phyloP scores from a whole-genome alignment of 2,797 vertebrate genomes.

The Pterois miles region DNA sequence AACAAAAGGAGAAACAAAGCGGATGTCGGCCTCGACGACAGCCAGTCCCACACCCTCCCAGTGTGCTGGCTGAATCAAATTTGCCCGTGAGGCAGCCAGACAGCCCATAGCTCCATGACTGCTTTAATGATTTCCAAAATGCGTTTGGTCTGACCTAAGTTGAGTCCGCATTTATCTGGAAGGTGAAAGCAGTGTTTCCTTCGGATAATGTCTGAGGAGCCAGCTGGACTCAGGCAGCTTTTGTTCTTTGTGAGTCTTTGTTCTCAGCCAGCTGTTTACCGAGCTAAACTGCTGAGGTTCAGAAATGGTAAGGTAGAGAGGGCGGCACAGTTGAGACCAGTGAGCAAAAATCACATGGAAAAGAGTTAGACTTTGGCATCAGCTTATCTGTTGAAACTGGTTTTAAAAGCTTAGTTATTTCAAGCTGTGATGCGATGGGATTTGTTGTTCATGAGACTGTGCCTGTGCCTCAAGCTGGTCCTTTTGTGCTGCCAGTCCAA shows the following conservation, averaged over 20 bases:
- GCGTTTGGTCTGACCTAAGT: constrained; percentile 25
- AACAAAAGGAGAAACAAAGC: constrained; percentile 72
- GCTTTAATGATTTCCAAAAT: constrained; percentile 52
- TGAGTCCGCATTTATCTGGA: constrained; percentile 8
- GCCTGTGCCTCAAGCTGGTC: constrained; percentile 18
- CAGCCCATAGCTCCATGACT: not conserved
- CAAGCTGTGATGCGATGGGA: constrained; percentile 17
- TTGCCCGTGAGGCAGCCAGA: constrained; percentile 26
- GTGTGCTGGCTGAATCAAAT: constrained; percentile 16
- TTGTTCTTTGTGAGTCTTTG: constrained; percentile 35
- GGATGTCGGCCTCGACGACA: constrained; percentile 29
- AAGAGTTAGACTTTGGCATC: constrained; percentile 3
- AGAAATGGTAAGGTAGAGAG: not conserved
- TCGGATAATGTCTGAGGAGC: constrained; percentile 29
- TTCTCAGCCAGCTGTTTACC: constrained; percentile 53
- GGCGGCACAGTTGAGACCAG: not conserved
- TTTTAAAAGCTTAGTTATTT: constrained; percentile 7
- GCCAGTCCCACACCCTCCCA: constrained; percentile 16
- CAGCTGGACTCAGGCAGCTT: constrained; percentile 48
- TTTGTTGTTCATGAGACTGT: constrained; percentile 20
- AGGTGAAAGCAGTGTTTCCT: constrained; percentile 8
- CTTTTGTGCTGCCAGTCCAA: constrained; percentile 2
- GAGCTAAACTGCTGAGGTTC: constrained; percentile 13
- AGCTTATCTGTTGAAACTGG: constrained; percentile 14
- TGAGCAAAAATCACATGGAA: constrained; percentile 8